Evolutionary conservation across 2,888 invertebrate genomes (phyloP), one percentile per base, ranked within the genome.

Genomic region (Erpobdella octoculata): DNA sequence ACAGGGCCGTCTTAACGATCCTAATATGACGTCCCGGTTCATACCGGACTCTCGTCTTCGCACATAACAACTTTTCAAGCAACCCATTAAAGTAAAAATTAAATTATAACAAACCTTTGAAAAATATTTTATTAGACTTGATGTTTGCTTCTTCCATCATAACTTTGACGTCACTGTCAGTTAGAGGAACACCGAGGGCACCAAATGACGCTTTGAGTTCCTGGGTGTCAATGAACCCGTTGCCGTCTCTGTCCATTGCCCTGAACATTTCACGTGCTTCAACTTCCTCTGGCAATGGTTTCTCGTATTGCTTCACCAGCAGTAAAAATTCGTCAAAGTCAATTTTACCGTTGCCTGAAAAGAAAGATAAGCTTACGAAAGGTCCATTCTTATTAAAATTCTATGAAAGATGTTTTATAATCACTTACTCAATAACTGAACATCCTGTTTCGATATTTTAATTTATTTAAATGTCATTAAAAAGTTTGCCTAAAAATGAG

Each of bases 281-380:
- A 9, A 70, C 68, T 41, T 74, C 72, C 28, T 74, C 72, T 1
- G 68, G 70, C 28, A 70, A 66, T n/a, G 70, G 74, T 21, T 64
- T 58, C n/a, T 72, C 73, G 65, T 73, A 70, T 73, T 64, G 61
- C 64, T 65, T 68, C 48, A 75, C 46, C 72, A 75, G 62, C 36
- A 73, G 59, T 33, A 71, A 69, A 61, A 75, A 75, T 58, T 75
- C 75, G n/a, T 71, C 72, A 37, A 75, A 74, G 66, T 75, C 75
- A 15, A 75, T 74, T 38, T 71, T 72, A 0, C 75, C 75, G 53
- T 75, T 75, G 28, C 73, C 73, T 73, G 72, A 35, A n/a, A n/a
- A n/a, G n/a, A n/a, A n/a, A n/a, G n/a, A n/a, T n/a, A n/a, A n/a
- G n/a, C n/a, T n/a, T n/a, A n/a, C n/a, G n/a, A n/a, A n/a, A n/a